Conservation (phyloP, 2,888 invertebrate species). For the Diplazon laetatorius region DNA sequence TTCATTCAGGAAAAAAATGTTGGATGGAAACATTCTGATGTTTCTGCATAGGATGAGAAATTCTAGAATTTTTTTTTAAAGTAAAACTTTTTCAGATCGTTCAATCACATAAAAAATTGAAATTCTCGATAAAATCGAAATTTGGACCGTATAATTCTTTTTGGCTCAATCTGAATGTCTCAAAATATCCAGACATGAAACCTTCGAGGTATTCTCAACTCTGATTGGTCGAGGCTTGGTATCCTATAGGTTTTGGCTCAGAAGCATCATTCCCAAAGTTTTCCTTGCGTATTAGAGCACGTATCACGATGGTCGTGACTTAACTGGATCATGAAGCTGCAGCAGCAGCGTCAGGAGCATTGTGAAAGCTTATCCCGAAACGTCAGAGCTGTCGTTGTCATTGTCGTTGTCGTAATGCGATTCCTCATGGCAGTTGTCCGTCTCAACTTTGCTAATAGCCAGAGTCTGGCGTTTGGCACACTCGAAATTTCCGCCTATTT, state of each 20-base stretch:
- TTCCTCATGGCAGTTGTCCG: conserved; percentile 43
- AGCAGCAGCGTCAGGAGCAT: background rate
- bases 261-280: conserved; percentile 30
- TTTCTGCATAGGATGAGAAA: too few relatives aligned
- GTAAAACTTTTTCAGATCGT: too few relatives aligned
- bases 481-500: conserved; percentile 58
- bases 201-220: too few relatives aligned
- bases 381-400: too few relatives aligned
- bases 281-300: conserved; percentile 22
- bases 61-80: too few relatives aligned
- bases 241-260: conserved; percentile 19
- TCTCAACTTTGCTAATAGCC: conserved; percentile 48
- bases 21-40: background rate
- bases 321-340: background rate
- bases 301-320: background rate
- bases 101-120: too few relatives aligned
- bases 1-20: background rate
- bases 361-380: too few relatives aligned
- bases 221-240: too few relatives aligned
- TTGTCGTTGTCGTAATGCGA: conserved; percentile 44
- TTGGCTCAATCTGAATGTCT: too few relatives aligned
- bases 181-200: background rate
- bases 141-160: too few relatives aligned
- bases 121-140: too few relatives aligned
- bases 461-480: conserved; percentile 43